Base-by-base conservation (phyloP, 2,113 vertebrate genomes). In the Heloderma charlesbogerti region DNA sequence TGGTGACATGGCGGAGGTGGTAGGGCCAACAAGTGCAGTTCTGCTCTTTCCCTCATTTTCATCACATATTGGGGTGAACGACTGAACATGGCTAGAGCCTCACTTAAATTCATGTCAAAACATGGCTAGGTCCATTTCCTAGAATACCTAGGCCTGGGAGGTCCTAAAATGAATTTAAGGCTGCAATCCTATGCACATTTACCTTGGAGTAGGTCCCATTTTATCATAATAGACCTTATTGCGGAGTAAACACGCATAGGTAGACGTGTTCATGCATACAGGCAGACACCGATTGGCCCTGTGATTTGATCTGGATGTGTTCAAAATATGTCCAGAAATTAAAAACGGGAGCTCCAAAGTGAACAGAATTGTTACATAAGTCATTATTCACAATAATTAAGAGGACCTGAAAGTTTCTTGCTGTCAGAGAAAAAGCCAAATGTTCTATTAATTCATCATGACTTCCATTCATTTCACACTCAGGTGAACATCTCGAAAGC, bases 401-500 rank as follows among this genome's bases (percentile, higher is more conserved):
- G 29, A 72, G 54, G n/a, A 88, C 45, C 45, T 85, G 67, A 72
- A 78, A 25, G 6, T 45, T 15, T 16, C 43, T 40, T 75, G 40
- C 34, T 69, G 45, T 67, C 43, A 80, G 60, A 66, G 37, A 22
- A 43, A 15, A 83, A 60, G 51, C 67, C 43, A 69, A 89, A 74
- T 84, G 51, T 48, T 45, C 37, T 63, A 27, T 89, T 77, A 63
- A 75, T 89, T 89, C 71, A 60, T 75, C 63, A 74, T 15, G 12
- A 74, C 54, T 84, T 57, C 57, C 16, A 83, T 89, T 89, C 54
- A 48, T 74, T 84, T 84, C 69, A 48, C 79, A 83, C 81, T 75
- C 75, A 45, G 75, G 40, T 89, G 54, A 74, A 27, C 80, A 84
- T 66, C 69, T 75, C 84, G 69, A 89, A 84, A 89, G 88, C 29